These are phyloP conservation scores for Synaphobranchus kaupii DNA, from an alignment of 2,797 vertebrate genomes.

Conservation along the genomic window DNA sequence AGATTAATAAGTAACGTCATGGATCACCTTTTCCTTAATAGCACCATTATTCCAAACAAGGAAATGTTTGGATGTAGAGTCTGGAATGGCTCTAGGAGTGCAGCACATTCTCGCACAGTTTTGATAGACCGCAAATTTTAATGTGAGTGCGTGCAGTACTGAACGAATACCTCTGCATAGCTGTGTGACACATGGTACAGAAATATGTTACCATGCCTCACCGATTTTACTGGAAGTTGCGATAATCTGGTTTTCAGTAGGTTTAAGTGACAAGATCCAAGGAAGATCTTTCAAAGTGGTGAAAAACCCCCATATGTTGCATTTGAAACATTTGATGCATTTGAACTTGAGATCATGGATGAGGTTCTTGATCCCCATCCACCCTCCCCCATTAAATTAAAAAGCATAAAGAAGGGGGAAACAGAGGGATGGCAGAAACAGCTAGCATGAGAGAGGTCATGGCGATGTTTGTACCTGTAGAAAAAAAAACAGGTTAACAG, in stretches of 20 bases:
- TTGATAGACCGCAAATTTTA: neutral
- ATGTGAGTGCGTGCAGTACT: neutral
- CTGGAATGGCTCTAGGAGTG: neutral
- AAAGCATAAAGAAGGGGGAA: neutral
- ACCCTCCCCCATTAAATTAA: neutral
- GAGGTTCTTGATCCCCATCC: neutral
- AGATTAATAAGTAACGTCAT: neutral
- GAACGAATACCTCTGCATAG: neutral
- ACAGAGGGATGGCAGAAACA: neutral
- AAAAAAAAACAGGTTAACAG: neutral
- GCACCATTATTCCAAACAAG: neutral
- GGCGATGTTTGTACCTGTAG: neutral
- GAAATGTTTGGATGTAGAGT: neutral
- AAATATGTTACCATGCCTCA: neutral
- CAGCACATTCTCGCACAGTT: neutral
- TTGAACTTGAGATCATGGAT: neutral
- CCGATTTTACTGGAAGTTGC: neutral
- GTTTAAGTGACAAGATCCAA: neutral
- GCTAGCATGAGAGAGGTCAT: neutral
- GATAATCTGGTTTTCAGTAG: neutral
- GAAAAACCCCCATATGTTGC: neutral
- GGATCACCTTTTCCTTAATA: constrained; percentile 1
- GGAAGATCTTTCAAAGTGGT: neutral
- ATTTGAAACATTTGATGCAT: neutral
- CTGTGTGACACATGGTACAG: neutral